Base-by-base conservation (phyloP, 2,113 vertebrate species). In the Clarias batrachus region DNA sequence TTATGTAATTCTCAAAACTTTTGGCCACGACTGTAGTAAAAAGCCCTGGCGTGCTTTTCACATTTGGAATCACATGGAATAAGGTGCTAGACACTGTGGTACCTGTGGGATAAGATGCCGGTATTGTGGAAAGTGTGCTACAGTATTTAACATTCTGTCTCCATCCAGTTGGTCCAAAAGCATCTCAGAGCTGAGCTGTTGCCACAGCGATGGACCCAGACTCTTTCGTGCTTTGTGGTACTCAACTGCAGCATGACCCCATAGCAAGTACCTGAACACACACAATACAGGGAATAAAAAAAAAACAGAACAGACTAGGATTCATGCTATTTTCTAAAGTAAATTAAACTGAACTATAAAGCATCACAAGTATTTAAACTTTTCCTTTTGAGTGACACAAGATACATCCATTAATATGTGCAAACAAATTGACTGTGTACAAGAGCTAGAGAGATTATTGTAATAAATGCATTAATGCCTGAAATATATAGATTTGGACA, bases 231-330 rank as follows among this genome's bases (percentile, higher is more conserved):
- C 96, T 92, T 96, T 98, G 89, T 97, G 97, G 88, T 97, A 96
- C 85, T 99, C 97, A 90, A 99, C 95, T 9, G 98, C 97, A 0
- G 97, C 96, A 0, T 96, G 94, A 65, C 98, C 98, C 98, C 98
- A 99, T 0, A 99, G 84, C 14, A 98, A 90, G 68, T 94, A 96
- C 87, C 98, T 99, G 87, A 48, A 48, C 59, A 89, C 14, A 80
- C 9, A 83, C 41, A 86, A 41, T 57, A 37, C 19, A 74, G 76
- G 57, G n/a, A 10, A 8, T 0, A 85, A 84, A 80, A 48, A 30
- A 79, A 12, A n/a, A 41, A 76, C 2, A 54, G 77, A 0, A 16
- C 6, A 37, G 16, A 37, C 30, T 37, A 37, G 30, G 2, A 16
- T 8, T 33, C 16, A 7, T 71, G 6, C 12, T 6, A 37, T 16